These are phyloP conservation scores for Sphaerophoria taeniata DNA, from an alignment of 2,888 invertebrate genomes.

Conservation along the genomic window DNA sequence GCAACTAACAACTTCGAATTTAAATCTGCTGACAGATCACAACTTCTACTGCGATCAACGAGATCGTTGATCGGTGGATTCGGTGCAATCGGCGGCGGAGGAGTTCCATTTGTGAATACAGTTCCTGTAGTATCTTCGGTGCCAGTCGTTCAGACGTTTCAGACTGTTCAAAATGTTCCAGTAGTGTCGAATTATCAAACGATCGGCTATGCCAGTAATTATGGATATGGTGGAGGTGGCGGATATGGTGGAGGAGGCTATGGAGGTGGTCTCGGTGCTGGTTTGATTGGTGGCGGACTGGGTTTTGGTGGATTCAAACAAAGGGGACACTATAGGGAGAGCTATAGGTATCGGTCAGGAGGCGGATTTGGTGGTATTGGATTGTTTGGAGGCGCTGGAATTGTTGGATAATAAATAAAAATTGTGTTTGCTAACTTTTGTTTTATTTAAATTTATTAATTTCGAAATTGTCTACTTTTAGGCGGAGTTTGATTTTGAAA, in stretches of 20 bases:
- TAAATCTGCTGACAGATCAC: conserved; percentile 2
- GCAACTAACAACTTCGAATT: background rate
- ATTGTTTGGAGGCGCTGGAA: conserved; percentile 55
- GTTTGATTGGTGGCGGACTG: conserved; percentile 47
- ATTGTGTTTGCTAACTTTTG: background rate
- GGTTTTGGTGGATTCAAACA: conserved; percentile 66
- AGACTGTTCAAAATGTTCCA: conserved; percentile 76
- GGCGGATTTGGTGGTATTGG: conserved; percentile 62
- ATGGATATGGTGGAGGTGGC: conserved; percentile 47
- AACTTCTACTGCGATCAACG: conserved; percentile 4
- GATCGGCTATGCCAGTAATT: conserved; percentile 49
- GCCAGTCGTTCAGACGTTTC: conserved; percentile 62
- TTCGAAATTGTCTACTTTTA: too few species aligned
- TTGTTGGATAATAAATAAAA: conserved; percentile 58
- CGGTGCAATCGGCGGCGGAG: conserved; percentile 45
- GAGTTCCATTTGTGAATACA: conserved; percentile 37
- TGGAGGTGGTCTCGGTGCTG: conserved; percentile 33
- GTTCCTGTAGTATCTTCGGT: conserved; percentile 57
- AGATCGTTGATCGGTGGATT: conserved; percentile 28
- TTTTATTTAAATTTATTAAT: background rate
- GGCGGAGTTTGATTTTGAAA: too few species aligned
- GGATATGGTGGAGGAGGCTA: conserved; percentile 8
- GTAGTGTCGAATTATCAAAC: conserved; percentile 76
- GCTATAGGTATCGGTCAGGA: conserved; percentile 43
- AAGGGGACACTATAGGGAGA: conserved; percentile 58